Conservation (phyloP, 2,888 invertebrate genomes). For the Luperina nickerlii region DNA sequence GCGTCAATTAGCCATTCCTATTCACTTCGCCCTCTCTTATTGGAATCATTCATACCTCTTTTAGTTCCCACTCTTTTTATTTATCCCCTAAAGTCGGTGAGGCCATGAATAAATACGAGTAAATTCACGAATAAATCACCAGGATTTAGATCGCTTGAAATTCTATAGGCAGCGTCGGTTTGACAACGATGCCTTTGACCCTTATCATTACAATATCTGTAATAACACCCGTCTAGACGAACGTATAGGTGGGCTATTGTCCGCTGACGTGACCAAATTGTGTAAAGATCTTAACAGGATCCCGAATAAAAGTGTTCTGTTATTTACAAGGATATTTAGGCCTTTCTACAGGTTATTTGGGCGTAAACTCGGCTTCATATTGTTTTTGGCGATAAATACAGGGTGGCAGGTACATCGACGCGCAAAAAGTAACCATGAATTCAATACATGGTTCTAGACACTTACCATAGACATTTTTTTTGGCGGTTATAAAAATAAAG, state of each 20-base stretch:
- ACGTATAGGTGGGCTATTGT: conserved; percentile 58
- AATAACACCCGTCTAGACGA: conserved; percentile 72
- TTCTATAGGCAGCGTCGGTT: conserved; percentile 69
- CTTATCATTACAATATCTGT: conserved; percentile 73
- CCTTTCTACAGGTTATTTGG: conserved; percentile 34
- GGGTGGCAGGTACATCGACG: neutral
- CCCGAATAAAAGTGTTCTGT: conserved; percentile 56
- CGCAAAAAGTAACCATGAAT: neutral
- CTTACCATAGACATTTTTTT: no score
- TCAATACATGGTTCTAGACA: neutral
- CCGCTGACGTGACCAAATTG: conserved; percentile 69
- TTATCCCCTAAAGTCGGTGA: conserved; percentile 18
- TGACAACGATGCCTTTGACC: conserved; percentile 69
- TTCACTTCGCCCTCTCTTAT: conserved; percentile 55
- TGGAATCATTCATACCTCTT: conserved; percentile 57
- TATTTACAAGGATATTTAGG: conserved; percentile 42
- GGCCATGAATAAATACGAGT: conserved; percentile 55
- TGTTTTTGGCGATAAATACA: neutral
- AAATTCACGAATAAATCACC: conserved; percentile 68
- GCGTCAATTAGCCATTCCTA: conserved; percentile 59
- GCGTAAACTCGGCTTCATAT: conserved; percentile 6
- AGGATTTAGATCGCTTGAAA: conserved; percentile 73
- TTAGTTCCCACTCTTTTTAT: conserved; percentile 45
- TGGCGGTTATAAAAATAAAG: no score
- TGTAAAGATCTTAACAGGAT: conserved; percentile 48